Conservation (phyloP, 2,888 invertebrate genomes). For the Mythimna vitellina region DNA sequence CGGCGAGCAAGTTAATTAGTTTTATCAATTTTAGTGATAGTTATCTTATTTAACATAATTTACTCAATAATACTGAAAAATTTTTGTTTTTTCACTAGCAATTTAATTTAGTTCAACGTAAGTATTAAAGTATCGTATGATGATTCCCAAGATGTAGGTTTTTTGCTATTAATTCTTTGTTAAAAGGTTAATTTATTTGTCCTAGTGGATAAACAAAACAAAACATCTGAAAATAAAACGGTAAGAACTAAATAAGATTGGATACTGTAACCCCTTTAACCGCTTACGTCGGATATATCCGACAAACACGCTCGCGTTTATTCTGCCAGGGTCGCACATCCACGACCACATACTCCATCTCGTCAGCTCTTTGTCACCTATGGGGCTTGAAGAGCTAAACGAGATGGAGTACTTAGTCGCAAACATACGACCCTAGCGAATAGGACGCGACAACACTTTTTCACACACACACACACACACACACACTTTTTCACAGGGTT, state of each 20-base stretch:
- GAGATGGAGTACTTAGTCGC: no score
- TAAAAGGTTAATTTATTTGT: slow-evolving; percentile 45
- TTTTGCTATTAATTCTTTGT: not conserved
- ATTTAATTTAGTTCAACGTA: slow-evolving; percentile 52
- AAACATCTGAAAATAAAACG: slow-evolving; percentile 47
- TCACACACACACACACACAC: no score
- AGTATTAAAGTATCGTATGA: slow-evolving; percentile 38
- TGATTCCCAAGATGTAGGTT: not conserved
- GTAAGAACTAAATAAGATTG: slow-evolving; percentile 38
- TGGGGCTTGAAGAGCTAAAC: no score
- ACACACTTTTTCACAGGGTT: no score
- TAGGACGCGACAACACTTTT: no score
- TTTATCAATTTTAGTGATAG: not conserved
- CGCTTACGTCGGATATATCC: no score
- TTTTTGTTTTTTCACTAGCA: slow-evolving; percentile 46
- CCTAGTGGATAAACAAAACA: slow-evolving; percentile 54
- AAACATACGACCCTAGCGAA: no score
- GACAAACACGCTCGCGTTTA: no score
- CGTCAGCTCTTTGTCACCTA: no score
- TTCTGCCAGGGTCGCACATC: no score
- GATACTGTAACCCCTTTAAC: not conserved
- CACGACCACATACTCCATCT: no score
- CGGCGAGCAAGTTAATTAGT: not conserved
- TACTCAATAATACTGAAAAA: not conserved
- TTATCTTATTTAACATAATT: not conserved